Base-by-base conservation (phyloP, 2,113 vertebrate species). In the Dryoscopus gambensis region DNA sequence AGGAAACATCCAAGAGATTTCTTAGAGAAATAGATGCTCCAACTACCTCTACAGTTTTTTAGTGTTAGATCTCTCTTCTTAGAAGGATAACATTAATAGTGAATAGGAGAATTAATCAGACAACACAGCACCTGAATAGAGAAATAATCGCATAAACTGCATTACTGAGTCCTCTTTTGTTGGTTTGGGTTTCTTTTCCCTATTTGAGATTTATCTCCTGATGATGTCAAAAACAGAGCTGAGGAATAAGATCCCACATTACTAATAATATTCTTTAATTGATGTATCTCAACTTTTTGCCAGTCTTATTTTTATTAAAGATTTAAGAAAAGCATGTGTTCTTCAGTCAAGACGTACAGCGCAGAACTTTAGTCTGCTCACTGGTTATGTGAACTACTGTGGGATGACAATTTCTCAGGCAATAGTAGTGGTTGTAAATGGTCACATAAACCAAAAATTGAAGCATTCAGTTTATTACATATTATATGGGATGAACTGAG, bases 401-500 rank as follows among this genome's bases (percentile, higher is more conserved):
- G 4, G 33, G 55, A 93, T 85, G 84, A 89, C 84, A 96, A 93
- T 96, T 96, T 95, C 82, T 87, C 67, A 89, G 70, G 87, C 89
- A 93, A 79, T 89, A 79, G 84, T 87, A 62, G 42, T 77, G 57
- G 89, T 87, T 96, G 95, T 94, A 96, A 97, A 95, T 91, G 74
- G 59, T 91, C 84, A 91, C 87, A 96, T 96, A 96, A 96, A 96
- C 67, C 91, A 95, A 97, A 96, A 96, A 96, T 90, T 91, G 89
- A 96, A 95, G 91, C 81, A 90, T 96, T 91, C 82, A 83, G 70
- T 93, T 97, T 97, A 97, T 96, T 96, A 94, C 89, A 55, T 93
- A 89, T 96, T 96, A 94, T 94, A 96, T 93, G 74, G 87, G 82
- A 91, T 73, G 81, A 95, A 93, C 65, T 80, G 95, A 95, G 59